Base-by-base conservation (phyloP, 2,113 vertebrate genomes). In the Pteruthius melanotis region DNA sequence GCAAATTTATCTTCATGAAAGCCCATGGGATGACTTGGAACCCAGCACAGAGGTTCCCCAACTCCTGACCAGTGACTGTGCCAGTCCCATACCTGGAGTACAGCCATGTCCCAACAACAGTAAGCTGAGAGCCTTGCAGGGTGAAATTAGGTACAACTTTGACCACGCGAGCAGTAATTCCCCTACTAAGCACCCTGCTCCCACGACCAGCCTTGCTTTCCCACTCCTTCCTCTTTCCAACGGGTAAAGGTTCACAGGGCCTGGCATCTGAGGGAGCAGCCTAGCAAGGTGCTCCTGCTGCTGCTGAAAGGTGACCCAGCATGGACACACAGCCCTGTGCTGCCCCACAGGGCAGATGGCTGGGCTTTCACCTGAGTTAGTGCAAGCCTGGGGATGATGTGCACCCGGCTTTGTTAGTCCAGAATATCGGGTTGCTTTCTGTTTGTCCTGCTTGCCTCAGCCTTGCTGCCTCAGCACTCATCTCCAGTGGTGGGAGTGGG, bases 311-410 rank as follows among this genome's bases (percentile, higher is more conserved):
- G 44, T 15, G 30, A 33, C 27, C 22, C 35, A 17, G 30, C 40
- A 45, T 1, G 19, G 21, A 21, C 1, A 0, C 1, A 6, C 2
- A 1, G 11, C 28, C 23, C 39, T 66, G 56, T 15, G 74, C 45
- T 49, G 23, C 54, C 60, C 14, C 61, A 60, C 60, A 45, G 64
- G 17, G 53, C 76, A 77, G 44, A 9, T 4, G 49, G 40, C 1
- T 70, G 81, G 35, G 84, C 64, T 91, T 86, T 31, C 3, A 2
- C 47, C 47, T 12, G 27, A 15, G 42, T 27, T 39, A 40, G 26
- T 35, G 63, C 39, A 80, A 4, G 50, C 33, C 61, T 83, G 33
- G 64, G 40, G 80, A 23, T 45, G 59, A 40, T 63, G 18, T 5
- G 5, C 23, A 39, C 23, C 35, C 6, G 3, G 39, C 39, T 86